Evolutionary conservation across 2,797 vertebrate genomes (phyloP).

Genomic region (Merluccius polli): DNA sequence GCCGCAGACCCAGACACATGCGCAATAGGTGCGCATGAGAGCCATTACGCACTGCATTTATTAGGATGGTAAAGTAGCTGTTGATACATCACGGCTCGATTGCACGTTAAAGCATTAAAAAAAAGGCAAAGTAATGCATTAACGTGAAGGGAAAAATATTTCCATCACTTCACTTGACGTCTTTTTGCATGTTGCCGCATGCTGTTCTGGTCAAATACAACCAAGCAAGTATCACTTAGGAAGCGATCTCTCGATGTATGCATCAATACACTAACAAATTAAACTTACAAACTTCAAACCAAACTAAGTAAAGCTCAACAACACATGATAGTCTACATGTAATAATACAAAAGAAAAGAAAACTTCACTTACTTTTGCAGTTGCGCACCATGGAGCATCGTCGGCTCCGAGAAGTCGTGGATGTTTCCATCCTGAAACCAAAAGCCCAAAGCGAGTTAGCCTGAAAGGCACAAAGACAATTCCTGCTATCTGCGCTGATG

Average conservation of each 20-base stretch:
- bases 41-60: slow-evolving; percentile 51
- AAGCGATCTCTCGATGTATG: neutral
- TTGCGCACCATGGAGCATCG: slow-evolving; percentile 72
- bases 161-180: neutral
- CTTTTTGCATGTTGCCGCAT: neutral
- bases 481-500: slow-evolving; percentile 84
- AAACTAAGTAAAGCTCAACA: neutral
- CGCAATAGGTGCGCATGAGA: neutral
- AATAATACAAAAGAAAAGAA: neutral
- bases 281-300: neutral
- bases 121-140: neutral
- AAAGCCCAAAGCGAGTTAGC: slow-evolving; percentile 85
- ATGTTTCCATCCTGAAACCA: slow-evolving; percentile 80
- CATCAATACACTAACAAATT: neutral
- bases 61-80: neutral
- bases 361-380: slow-evolving; percentile 74
- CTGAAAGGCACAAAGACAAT: slow-evolving; percentile 66
- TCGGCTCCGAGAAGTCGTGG: slow-evolving; percentile 73
- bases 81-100: neutral
- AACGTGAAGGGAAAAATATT: neutral
- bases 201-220: neutral
- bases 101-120: neutral
- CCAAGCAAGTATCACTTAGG: neutral
- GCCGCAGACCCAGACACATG: neutral
- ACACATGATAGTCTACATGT: neutral